A percentile compares a stretch with the other conserved stretches of the same genome.
These are phyloP conservation scores for Dicrostonyx torquatus DNA, from an alignment of 2,797 vertebrate species.

Conservation along the genomic window DNA sequence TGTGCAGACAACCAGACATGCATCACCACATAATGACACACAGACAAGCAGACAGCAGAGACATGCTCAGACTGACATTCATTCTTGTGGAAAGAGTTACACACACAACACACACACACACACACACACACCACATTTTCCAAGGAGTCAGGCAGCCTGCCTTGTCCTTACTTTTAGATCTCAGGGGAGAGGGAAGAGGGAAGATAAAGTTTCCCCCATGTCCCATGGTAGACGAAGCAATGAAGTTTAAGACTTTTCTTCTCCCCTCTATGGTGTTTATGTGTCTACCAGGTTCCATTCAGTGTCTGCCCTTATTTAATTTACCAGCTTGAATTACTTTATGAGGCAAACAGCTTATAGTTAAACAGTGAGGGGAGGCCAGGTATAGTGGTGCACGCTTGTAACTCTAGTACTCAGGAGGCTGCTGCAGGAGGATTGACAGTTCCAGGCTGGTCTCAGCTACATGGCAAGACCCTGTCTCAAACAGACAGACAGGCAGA, in stretches of 20 bases:
- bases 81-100: background rate
- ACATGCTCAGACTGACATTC: accelerated
- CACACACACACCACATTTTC: background rate
- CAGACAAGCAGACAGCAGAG: background rate
- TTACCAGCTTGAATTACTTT: slow-evolving; percentile 25
- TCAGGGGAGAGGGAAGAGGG: background rate
- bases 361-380: background rate
- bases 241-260: background rate
- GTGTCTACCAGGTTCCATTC: slow-evolving; percentile 24
- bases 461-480: background rate
- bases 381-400: background rate
- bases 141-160: background rate
- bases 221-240: background rate
- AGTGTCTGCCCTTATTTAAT: slow-evolving; percentile 53
- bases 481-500: background rate
- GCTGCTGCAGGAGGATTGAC: background rate
- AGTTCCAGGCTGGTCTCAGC: background rate
- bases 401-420: background rate
- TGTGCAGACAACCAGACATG: background rate
- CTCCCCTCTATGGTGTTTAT: background rate
- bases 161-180: background rate
- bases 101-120: background rate
- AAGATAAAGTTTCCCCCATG: background rate
- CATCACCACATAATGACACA: background rate
- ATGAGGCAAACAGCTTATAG: background rate